A percentile compares a stretch with the other conserved stretches of the same genome.
Conservation (phyloP, 1,140 invertebrate genomes). For the Macrobrachium nipponense region DNA sequence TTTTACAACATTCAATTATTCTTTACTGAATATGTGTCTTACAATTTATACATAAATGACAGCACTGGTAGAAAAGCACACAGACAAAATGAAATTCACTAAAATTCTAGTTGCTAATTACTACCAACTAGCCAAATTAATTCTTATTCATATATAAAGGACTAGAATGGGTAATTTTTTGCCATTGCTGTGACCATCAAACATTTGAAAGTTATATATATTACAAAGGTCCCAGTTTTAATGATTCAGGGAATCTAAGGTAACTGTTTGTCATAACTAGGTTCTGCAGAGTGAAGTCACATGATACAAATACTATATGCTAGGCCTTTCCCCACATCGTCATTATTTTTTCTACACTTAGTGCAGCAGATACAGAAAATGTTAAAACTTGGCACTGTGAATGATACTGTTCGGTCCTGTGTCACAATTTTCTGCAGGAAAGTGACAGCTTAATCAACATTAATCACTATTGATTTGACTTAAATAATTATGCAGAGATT, state of each 20-base stretch:
- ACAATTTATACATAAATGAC: constrained; percentile 59
- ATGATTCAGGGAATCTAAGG: too few relatives aligned
- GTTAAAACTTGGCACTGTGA: constrained; percentile 34
- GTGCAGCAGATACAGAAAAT: constrained; percentile 21
- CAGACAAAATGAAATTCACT: constrained; percentile 50
- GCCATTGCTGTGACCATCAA: constrained; percentile 6
- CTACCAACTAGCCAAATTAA: constrained; percentile 60
- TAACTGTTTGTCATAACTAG: too few relatives aligned
- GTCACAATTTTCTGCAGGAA: constrained; percentile 8
- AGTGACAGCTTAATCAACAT: not conserved
- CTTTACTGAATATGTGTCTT: constrained; percentile 40
- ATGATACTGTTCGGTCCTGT: constrained; percentile 37
- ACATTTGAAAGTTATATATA: not conserved
- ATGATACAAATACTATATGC: too few relatives aligned
- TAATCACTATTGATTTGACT: too few relatives aligned
- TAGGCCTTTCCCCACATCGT: too few relatives aligned
- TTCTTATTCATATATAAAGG: constrained; percentile 34
- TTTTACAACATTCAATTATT: constrained; percentile 32
- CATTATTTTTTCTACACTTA: not conserved
- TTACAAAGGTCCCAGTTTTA: too few relatives aligned
- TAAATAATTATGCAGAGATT: too few relatives aligned
- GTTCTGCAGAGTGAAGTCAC: too few relatives aligned
- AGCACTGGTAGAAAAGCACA: constrained; percentile 60
- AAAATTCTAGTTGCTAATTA: constrained; percentile 25
- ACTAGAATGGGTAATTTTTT: constrained; percentile 59